Percentiles rank a stretch among this genome's conserved stretches.
phyloP scores from a whole-genome alignment of 2,888 invertebrate genomes.

The Tinea semifulvella region DNA sequence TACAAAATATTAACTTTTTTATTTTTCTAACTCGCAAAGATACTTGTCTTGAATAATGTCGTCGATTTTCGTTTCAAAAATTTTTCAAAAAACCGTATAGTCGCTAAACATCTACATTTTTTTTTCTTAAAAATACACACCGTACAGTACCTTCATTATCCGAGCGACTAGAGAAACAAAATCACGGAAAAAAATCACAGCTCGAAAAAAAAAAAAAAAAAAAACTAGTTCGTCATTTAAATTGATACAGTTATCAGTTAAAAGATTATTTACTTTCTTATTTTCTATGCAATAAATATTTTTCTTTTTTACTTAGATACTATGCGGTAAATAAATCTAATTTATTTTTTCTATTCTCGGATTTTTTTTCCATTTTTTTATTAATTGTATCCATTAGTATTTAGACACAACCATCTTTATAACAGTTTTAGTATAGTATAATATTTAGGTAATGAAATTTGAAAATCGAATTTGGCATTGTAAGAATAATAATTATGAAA shows the following conservation, averaged over 20 bases:
- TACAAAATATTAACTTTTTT: not conserved
- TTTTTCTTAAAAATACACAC: not conserved
- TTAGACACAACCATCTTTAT: slow-evolving; percentile 63
- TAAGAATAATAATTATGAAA: not conserved
- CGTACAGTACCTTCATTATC: slow-evolving; percentile 2
- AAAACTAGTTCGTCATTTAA: slow-evolving; percentile 6
- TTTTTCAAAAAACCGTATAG: slow-evolving; percentile 57
- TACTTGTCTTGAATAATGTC: slow-evolving; percentile 16
- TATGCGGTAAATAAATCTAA: slow-evolving; percentile 59
- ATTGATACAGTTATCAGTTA: not conserved
- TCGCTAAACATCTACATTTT: slow-evolving; percentile 11
- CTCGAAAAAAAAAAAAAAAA: not conserved
- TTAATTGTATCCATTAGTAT: slow-evolving; percentile 42
- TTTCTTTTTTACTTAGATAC: slow-evolving; percentile 53
- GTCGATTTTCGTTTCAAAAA: slow-evolving; percentile 36
- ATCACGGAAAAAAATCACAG: slow-evolving; percentile 6
- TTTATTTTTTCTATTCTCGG: slow-evolving; percentile 42
- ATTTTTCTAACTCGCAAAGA: not conserved
- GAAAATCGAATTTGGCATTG: slow-evolving; percentile 54
- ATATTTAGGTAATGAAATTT: slow-evolving; percentile 26
- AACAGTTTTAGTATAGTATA: slow-evolving; percentile 43
- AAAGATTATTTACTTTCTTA: slow-evolving; percentile 28
- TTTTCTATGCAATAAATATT: slow-evolving; percentile 58
- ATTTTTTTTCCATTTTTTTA: slow-evolving; percentile 28
- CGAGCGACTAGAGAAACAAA: slow-evolving; percentile 10